Evolutionary conservation across 1,140 invertebrate genomes (phyloP).

Genomic region (Eubasilissa regina): DNA sequence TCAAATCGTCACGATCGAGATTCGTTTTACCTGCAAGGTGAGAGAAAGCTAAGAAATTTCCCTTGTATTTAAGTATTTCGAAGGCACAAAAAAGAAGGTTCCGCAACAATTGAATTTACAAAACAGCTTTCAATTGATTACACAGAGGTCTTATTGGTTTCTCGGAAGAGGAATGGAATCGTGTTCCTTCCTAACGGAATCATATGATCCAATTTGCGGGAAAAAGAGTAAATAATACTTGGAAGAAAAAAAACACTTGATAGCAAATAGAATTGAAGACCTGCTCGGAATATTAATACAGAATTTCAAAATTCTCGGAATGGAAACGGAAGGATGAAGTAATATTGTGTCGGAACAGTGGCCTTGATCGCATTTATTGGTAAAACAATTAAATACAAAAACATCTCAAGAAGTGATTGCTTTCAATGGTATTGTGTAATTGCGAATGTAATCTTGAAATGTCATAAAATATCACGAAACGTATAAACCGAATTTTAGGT

Average conservation of each 20-base stretch:
- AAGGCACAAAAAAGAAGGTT: slow-evolving; percentile 14
- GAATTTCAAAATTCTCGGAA: slow-evolving; percentile 13
- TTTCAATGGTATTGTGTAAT: too few relatives aligned
- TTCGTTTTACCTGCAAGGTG: not conserved
- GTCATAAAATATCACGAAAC: too few relatives aligned
- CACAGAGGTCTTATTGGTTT: slow-evolving; percentile 41
- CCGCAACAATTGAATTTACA: slow-evolving; percentile 23
- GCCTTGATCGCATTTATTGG: too few relatives aligned
- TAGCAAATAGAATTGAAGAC: slow-evolving; percentile 31
- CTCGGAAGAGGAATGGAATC: slow-evolving; percentile 13
- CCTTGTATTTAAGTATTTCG: slow-evolving; percentile 2
- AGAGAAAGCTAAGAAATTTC: not conserved
- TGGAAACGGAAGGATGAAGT: not conserved
- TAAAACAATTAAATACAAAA: too few relatives aligned
- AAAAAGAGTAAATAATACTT: slow-evolving; percentile 34
- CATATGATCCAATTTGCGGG: slow-evolving; percentile 34
- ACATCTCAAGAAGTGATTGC: too few relatives aligned
- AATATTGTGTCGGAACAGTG: not conserved
- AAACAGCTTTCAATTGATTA: slow-evolving; percentile 41
- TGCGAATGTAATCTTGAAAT: too few relatives aligned
- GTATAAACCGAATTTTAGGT: too few relatives aligned
- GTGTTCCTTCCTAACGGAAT: slow-evolving; percentile 35
- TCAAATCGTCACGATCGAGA: slow-evolving; percentile 6
- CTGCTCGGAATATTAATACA: slow-evolving; percentile 13
- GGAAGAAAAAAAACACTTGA: slow-evolving; percentile 22